Conservation (phyloP, 2,797 vertebrate species). For the Distichodus sexfasciatus region DNA sequence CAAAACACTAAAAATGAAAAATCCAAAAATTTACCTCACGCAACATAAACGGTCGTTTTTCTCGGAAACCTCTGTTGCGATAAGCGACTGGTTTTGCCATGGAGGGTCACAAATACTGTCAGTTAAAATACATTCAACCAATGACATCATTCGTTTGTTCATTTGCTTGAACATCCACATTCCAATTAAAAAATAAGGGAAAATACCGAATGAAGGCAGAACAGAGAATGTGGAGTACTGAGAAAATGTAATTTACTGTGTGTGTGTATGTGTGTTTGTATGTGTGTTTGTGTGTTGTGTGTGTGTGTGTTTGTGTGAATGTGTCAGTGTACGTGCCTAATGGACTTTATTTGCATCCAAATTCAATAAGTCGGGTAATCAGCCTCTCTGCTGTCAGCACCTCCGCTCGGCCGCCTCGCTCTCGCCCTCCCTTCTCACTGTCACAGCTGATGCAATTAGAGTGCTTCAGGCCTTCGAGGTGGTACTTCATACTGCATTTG, state of each 20-base stretch:
- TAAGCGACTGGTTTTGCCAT: too few relatives aligned
- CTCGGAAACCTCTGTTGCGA: too few relatives aligned
- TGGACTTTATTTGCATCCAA: constrained; percentile 40
- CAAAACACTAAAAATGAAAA: too few relatives aligned
- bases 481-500: constrained; percentile 53
- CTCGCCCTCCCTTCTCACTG: constrained; percentile 25
- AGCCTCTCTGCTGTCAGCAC: constrained; percentile 19
- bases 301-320: background rate
- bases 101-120: too few relatives aligned
- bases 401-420: constrained; percentile 6
- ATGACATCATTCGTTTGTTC: too few relatives aligned
- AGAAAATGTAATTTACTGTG: background rate
- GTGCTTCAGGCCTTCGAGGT: constrained; percentile 44
- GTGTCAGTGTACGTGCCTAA: background rate
- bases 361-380: constrained; percentile 48
- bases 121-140: too few relatives aligned
- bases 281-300: too few relatives aligned
- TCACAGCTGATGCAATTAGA: constrained; percentile 40
- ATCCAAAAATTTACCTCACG: too few relatives aligned
- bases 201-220: too few relatives aligned
- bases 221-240: background rate
- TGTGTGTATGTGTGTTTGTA: background rate
- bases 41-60: too few relatives aligned
- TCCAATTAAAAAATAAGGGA: too few relatives aligned
- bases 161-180: too few relatives aligned